A percentile compares a stretch with the other conserved stretches of the same genome.
Conservation (phyloP, 2,113 vertebrate genomes). For the Strix aluco region DNA sequence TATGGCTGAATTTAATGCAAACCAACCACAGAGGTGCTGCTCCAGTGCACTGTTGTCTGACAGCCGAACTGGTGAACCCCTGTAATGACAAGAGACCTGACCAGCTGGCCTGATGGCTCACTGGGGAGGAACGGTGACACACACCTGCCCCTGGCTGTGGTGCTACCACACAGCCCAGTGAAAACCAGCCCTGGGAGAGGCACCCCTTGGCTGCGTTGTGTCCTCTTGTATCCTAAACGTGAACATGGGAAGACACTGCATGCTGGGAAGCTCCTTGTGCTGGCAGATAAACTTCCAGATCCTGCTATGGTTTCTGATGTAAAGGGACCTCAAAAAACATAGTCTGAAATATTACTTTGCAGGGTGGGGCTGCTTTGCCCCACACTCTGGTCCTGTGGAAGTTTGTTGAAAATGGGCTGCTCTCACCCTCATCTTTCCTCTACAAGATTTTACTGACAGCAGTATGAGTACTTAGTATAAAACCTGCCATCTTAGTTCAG, state of each 20-base stretch:
- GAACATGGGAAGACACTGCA: accelerated
- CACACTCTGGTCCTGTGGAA: neutral
- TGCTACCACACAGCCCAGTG: neutral
- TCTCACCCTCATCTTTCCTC: neutral
- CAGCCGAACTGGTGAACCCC: neutral
- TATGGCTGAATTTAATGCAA: neutral
- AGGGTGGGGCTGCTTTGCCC: neutral
- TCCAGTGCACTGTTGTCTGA: neutral
- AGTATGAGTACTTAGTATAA: neutral
- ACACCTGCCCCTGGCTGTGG: neutral
- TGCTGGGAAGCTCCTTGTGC: neutral
- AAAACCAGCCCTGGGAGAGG: neutral
- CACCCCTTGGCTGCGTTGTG: neutral
- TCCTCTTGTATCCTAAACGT: too few species aligned
- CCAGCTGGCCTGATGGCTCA: neutral
- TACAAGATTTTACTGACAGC: neutral
- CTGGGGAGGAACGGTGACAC: neutral
- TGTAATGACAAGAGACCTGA: neutral
- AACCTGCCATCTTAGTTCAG: neutral
- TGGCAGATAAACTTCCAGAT: neutral
- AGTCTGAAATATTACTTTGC: neutral
- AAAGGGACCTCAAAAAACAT: neutral
- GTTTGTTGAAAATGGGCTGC: neutral
- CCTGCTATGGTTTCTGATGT: neutral
- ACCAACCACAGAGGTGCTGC: neutral